Base-by-base conservation (phyloP, 2,113 vertebrate genomes). In the Ictalurus punctatus region DNA sequence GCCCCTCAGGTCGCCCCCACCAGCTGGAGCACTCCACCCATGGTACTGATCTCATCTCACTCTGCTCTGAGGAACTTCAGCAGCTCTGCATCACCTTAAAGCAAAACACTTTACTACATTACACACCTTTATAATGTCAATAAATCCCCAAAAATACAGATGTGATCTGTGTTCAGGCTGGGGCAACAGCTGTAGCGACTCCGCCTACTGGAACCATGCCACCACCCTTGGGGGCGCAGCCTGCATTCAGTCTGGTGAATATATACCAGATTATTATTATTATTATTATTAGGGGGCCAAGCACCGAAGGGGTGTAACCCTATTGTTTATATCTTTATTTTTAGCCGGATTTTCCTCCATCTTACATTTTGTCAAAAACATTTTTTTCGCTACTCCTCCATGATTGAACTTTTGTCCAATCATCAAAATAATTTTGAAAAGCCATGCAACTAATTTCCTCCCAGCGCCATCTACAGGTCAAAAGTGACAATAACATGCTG, bases 1-100 rank as follows among this genome's bases (percentile, higher is more conserved):
- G 98, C 96, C 90, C 98, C 98, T 1, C 96, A 98, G 92, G 97
- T 99, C 63, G 97, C 98, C 65, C 97, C 98, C 7, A 97, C 97
- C 78, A 98, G 96, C 58, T 99, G 98, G 98, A 96, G 96, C 17
- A 94, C 96, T 69, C 93, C 97, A 27, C 71, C 69, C 54, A 61
- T 86, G 85, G 85, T 86, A 78, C 9, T 1, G 1, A 4, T 13
- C 27, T 58, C n/a, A 56, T 9, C 61, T 54, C 25, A 79, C 5
- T 23, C n/a, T 10, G 54, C 17, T 19, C 48, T 80, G 25, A 80
- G n/a, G 34, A 78, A 23, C 58, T 25, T 61, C 34, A 61, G 56
- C 30, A 83, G 27, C 52, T 74, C 71, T 21, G 71, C 34, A 3
- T 78, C 40, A 83, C n/a, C 56, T 59, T 37, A 0, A 37, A 0